phyloP scores from a whole-genome alignment of 2,113 vertebrate species.

The Octodon degus region DNA sequence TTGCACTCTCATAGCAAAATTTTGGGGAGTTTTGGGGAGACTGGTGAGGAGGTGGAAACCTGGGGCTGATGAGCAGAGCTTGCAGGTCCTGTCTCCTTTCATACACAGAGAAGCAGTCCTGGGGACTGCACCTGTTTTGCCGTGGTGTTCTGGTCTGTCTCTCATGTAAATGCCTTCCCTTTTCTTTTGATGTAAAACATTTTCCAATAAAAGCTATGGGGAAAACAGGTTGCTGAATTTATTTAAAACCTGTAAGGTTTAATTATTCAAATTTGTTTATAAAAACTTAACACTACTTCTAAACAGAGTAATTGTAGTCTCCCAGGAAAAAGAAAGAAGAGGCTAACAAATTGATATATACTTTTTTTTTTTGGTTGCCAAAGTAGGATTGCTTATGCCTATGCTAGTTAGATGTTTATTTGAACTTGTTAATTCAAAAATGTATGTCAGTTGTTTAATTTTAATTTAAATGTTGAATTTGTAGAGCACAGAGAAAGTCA shows the following conservation, averaged over 20 bases:
- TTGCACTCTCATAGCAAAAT: conserved; percentile 37
- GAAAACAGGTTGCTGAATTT: not conserved
- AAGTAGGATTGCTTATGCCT: not conserved
- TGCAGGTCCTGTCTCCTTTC: conserved; percentile 46
- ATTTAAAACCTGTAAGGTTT: too few relatives aligned
- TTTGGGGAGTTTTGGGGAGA: not conserved
- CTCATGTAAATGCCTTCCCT: conserved; percentile 24
- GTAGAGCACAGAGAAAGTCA: not conserved
- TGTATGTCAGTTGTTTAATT: not conserved
- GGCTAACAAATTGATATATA: not conserved
- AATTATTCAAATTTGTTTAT: not conserved
- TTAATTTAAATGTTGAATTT: not conserved
- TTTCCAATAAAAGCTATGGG: not conserved
- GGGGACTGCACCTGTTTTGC: conserved; percentile 32
- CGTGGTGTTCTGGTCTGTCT: conserved; percentile 36
- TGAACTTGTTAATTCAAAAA: not conserved
- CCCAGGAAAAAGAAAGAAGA: not conserved
- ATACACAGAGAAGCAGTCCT: conserved; percentile 58
- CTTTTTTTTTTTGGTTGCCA: not conserved
- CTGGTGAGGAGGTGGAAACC: not conserved
- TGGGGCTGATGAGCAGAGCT: not conserved
- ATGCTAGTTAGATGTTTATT: not conserved
- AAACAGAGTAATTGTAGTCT: not conserved
- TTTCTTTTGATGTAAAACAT: conserved; percentile 15
- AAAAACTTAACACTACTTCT: conserved; percentile 22